A percentile compares a stretch with the other conserved stretches of the same genome.
Conservation (phyloP, 2,797 vertebrate species). For the Cuculus canorus region DNA sequence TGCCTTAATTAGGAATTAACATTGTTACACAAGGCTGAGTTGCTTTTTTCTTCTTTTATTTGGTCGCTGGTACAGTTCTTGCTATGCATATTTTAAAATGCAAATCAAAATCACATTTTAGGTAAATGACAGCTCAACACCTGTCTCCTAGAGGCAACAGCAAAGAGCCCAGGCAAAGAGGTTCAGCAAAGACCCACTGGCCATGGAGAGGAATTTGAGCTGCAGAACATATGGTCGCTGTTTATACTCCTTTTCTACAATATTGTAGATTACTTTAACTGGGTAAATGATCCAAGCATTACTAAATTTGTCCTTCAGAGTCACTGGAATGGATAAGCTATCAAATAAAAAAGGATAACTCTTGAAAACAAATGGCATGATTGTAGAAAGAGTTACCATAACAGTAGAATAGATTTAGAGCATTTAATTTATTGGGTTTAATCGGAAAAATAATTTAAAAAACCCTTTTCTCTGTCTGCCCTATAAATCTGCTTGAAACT, state of each 20-base stretch:
- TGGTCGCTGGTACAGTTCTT: not conserved
- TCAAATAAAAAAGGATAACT: not conserved
- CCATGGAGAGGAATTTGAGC: not conserved
- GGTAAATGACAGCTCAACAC: not conserved
- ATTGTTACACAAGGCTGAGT: not conserved
- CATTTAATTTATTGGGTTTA: not conserved
- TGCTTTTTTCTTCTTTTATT: not conserved
- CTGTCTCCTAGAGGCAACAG: not conserved
- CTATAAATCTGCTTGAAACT: not conserved
- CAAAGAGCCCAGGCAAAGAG: not conserved
- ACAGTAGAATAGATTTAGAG: not conserved
- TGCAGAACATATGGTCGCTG: not conserved
- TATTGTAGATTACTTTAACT: not conserved
- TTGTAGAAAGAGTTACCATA: not conserved
- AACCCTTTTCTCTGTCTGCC: fast-evolving
- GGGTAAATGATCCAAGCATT: not conserved
- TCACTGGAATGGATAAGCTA: not conserved
- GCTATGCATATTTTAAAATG: not conserved
- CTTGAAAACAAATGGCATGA: not conserved
- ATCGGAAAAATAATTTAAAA: not conserved
- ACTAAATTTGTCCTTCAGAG: not conserved
- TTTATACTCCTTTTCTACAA: not conserved
- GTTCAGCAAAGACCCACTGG: not conserved
- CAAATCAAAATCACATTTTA: not conserved
- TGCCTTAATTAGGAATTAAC: not conserved